These are phyloP conservation scores for Australoheros facetus DNA, from an alignment of 2,797 vertebrate genomes.

Conservation along the genomic window DNA sequence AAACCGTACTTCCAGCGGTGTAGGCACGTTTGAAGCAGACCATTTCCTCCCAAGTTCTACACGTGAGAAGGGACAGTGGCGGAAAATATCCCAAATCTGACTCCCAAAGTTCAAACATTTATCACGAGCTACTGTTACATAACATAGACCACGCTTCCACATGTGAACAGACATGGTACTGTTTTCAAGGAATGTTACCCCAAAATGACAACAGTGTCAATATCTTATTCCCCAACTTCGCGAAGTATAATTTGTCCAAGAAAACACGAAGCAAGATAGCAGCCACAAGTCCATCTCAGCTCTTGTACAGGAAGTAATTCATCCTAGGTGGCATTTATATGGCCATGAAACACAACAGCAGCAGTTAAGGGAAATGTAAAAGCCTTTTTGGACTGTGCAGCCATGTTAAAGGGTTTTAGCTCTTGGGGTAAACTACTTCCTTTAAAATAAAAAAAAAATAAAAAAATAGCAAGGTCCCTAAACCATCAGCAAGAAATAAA, in stretches of 20 bases:
- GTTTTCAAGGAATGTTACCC: slow-evolving; percentile 29
- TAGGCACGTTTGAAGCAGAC: neutral
- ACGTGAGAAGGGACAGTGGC: neutral
- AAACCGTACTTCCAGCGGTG: neutral
- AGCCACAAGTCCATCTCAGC: neutral
- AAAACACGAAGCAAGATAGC: neutral
- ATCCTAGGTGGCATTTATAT: slow-evolving; percentile 1
- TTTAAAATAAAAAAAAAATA: neutral
- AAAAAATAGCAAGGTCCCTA: neutral
- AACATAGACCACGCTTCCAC: neutral
- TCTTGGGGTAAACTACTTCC: slow-evolving; percentile 27
- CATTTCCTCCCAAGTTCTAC: neutral
- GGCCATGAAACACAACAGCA: slow-evolving; percentile 15
- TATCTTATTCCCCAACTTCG: neutral
- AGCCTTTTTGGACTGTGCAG: neutral
- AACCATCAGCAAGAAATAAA: slow-evolving; percentile 12
- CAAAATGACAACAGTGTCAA: neutral
- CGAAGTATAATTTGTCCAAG: slow-evolving; percentile 1
- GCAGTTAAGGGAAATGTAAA: neutral
- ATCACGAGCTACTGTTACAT: slow-evolving; percentile 8
- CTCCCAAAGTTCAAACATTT: neutral
- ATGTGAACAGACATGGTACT: neutral
- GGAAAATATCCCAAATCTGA: neutral
- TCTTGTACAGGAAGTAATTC: neutral
- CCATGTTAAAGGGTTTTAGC: neutral